Evolutionary conservation across 2,113 vertebrate species (phyloP), one percentile per base, ranked within the genome.

Genomic region (Parus major): DNA sequence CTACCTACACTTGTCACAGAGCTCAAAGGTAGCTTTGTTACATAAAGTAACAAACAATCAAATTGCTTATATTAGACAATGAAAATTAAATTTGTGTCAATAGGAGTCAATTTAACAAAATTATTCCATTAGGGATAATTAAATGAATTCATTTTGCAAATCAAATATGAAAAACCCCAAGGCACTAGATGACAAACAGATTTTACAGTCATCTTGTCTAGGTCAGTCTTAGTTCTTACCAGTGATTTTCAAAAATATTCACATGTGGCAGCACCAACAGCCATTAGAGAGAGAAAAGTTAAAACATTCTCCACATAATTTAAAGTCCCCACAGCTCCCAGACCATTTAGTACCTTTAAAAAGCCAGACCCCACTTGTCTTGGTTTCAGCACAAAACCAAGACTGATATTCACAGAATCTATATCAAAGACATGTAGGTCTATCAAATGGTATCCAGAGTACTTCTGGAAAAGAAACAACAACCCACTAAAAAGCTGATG

Each of bases 141-240:
- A 77, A 92, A 92, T 57, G 22, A 55, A 80, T 77, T 68, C 27
- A 68, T 88, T 94, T 88, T 91, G 64, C 21, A 86, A 90, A 94
- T 88, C 44, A 92, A 83, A 86, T 90, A 71, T 16, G 44, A 81
- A 91, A 93, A 88, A 25, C 1, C 4, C 15, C 70, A 94, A 86
- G 61, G 64, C 60, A 86, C 14, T 73, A 52, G 52, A 93, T 70
- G 53, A 66, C 61, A 84, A 83, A 53, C 10, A 73, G 25, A 77
- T 82, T 92, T 92, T 75, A 53, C 12, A 66, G 60, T 36, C 55
- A 47, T 73, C n/a, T 29, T 92, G 39, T 44, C 55, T 50, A 83
- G 39, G 27, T 88, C 39, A 92, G 68, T 13, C 35, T 66, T 44
- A 65, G 56, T 52, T 92, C 52, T 83, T 70, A 35, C 36, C 22